These are phyloP conservation scores for Oryzias celebensis DNA, from an alignment of 2,113 vertebrate genomes.

Conservation along the genomic window DNA sequence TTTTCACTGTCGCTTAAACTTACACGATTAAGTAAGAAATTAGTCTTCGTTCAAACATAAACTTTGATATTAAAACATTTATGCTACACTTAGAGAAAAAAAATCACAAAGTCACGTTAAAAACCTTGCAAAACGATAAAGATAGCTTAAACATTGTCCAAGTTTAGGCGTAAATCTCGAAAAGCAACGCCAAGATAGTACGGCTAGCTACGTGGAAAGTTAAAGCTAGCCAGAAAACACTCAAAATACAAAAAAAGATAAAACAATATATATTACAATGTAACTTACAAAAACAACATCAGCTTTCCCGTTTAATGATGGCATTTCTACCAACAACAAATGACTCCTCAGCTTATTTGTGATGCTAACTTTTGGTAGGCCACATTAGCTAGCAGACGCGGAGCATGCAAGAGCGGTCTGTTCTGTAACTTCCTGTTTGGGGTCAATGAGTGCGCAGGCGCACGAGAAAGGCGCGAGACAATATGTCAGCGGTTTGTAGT, in stretches of 20 bases:
- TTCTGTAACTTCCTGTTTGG: slow-evolving; percentile 24
- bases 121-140: no score
- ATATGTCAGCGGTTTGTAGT: slow-evolving; percentile 2
- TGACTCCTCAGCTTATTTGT: background rate
- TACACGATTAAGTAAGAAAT: background rate
- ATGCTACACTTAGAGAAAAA: background rate
- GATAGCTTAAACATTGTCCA: no score
- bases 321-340: slow-evolving; percentile 48
- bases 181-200: background rate
- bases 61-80: no score
- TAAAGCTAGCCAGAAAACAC: background rate
- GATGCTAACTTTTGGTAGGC: slow-evolving; percentile 21
- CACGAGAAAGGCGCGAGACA: slow-evolving; percentile 10
- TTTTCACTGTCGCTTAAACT: background rate
- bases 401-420: slow-evolving; percentile 32
- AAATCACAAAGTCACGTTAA: no score
- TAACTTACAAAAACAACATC: slow-evolving; percentile 78
- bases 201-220: slow-evolving; percentile 3
- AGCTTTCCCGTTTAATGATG: slow-evolving; percentile 55
- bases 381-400: slow-evolving; percentile 26
- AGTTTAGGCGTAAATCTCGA: no score
- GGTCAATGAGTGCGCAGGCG: background rate
- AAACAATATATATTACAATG: background rate
- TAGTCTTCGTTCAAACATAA: no score
- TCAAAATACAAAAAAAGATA: background rate